phyloP scores from a whole-genome alignment of 2,888 invertebrate genomes.

The Tupiocoris notatus region DNA sequence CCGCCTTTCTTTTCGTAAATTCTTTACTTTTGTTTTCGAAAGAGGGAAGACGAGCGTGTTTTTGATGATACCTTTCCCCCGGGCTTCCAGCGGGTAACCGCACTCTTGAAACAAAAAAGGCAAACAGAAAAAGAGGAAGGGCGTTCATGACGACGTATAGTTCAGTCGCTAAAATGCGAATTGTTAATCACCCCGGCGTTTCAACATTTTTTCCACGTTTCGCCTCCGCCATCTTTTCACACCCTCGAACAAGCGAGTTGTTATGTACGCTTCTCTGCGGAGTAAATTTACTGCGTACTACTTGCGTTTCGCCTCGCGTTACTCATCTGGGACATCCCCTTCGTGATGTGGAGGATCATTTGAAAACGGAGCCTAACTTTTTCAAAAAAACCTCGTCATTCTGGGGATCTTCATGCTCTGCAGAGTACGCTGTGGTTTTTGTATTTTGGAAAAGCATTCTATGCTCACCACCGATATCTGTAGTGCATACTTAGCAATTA shows the following conservation, averaged over 20 bases:
- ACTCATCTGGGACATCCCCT: neutral
- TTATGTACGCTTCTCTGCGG: neutral
- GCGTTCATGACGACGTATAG: slow-evolving; percentile 28
- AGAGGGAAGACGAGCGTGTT: slow-evolving; percentile 18
- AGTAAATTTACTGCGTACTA: neutral
- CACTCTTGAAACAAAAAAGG: neutral
- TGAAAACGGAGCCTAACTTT: no score
- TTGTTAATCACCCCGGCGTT: slow-evolving; percentile 24
- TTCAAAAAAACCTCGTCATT: no score
- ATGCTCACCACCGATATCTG: no score
- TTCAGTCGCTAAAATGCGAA: slow-evolving; percentile 16
- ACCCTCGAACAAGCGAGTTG: neutral
- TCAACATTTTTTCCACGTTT: neutral
- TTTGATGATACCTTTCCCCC: slow-evolving; percentile 16
- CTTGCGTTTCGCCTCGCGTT: neutral
- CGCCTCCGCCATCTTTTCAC: neutral
- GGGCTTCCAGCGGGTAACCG: slow-evolving; percentile 5
- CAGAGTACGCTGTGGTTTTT: no score
- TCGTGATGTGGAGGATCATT: no score
- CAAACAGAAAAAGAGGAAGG: neutral
- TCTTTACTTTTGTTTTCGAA: slow-evolving; percentile 24
- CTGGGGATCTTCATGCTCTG: no score
- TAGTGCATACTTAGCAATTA: no score
- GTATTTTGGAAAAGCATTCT: no score
- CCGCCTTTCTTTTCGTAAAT: slow-evolving; percentile 17